Conservation (phyloP, 2,113 vertebrate genomes). For the Felis catus region DNA sequence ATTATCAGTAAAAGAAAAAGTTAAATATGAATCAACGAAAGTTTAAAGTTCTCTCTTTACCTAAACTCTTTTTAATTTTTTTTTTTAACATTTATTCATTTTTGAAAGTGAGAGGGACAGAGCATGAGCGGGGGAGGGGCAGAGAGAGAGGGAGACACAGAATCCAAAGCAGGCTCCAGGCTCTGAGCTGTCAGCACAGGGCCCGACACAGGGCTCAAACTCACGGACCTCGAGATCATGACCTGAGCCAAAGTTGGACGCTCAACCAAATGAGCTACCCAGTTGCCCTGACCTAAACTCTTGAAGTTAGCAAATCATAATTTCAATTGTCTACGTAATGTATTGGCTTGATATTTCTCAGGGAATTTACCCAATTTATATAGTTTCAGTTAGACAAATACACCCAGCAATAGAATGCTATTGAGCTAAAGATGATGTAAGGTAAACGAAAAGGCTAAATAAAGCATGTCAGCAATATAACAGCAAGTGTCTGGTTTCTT, state of each 20-base stretch:
- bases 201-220: no score
- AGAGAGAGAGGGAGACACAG: no score
- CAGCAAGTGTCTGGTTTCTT: constrained; percentile 39
- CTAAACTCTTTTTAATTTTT: background rate
- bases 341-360: background rate
- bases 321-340: background rate
- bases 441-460: background rate
- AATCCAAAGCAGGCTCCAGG: no score
- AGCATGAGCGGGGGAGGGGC: no score
- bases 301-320: background rate
- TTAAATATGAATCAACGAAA: background rate
- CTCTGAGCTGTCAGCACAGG: no score
- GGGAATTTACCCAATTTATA: background rate
- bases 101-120: no score
- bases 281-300: background rate
- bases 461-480: background rate
- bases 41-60: background rate
- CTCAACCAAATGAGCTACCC: no score
- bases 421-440: background rate
- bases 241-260: no score
- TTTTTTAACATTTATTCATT: no score
- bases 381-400: background rate
- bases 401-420: background rate
- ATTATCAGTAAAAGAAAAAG: background rate
- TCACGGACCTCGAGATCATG: no score